Conservation (phyloP, 2,888 invertebrate genomes). For the Euproctis similis region DNA sequence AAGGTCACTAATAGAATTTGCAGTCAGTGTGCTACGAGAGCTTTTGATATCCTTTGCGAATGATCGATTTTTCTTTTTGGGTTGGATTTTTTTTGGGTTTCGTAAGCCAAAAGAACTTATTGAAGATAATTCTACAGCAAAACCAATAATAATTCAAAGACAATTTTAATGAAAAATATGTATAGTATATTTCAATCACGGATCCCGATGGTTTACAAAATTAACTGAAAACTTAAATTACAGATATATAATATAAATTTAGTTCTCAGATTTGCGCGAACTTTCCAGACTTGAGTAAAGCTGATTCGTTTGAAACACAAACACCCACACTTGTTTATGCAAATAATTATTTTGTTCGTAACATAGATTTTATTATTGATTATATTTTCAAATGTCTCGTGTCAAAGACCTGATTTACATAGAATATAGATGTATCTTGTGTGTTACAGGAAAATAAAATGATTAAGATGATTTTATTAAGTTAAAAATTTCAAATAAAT, state of each 20-base stretch:
- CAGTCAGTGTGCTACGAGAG: conserved; percentile 36
- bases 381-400: conserved; percentile 6
- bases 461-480: too few relatives aligned
- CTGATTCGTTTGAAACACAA: conserved; percentile 21
- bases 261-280: conserved; percentile 18
- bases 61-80: too few relatives aligned
- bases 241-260: conserved; percentile 20
- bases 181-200: conserved; percentile 9
- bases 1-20: conserved; percentile 35
- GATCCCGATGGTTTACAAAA: conserved; percentile 16
- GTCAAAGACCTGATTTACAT: background rate
- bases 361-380: conserved; percentile 23
- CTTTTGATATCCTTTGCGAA: conserved; percentile 7
- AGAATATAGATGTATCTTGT: background rate
- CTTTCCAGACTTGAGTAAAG: conserved; percentile 24
- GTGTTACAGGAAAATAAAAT: too few relatives aligned
- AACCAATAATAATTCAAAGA: too few relatives aligned
- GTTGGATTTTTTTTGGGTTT: too few relatives aligned
- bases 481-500: too few relatives aligned
- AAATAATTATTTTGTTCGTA: conserved; percentile 30
- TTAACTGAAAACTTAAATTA: conserved; percentile 12
- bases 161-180: too few relatives aligned
- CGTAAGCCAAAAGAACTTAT: background rate
- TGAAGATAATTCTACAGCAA: too few relatives aligned
- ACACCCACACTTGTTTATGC: conserved; percentile 23